A percentile compares a stretch with the other conserved stretches of the same genome.
phyloP scores from a whole-genome alignment of 2,888 invertebrate species.

The Junonia oenone region DNA sequence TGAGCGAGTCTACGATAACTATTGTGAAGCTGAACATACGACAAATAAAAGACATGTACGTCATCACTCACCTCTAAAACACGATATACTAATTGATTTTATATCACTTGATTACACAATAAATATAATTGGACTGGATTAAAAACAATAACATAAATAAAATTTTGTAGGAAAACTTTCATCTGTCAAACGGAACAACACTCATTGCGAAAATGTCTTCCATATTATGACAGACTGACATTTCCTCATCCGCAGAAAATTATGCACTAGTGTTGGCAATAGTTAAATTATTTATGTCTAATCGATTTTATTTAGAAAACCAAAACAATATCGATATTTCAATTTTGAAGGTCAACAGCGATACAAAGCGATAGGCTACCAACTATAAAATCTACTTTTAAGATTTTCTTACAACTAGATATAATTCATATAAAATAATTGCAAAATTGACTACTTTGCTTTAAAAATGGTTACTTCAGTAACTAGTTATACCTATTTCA shows the following conservation, averaged over 20 bases:
- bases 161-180: neutral
- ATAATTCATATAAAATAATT: no score
- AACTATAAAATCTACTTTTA: no score
- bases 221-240: slow-evolving; percentile 9
- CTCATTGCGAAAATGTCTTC: neutral
- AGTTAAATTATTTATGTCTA: neutral
- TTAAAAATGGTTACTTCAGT: no score
- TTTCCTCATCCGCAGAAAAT: neutral
- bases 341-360: neutral
- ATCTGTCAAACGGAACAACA: neutral
- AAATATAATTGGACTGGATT: neutral
- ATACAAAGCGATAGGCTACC: no score
- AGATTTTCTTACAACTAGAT: no score
- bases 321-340: neutral
- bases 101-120: neutral
- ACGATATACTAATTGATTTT: neutral
- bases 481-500: no score
- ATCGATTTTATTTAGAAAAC: no score
- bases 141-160: neutral
- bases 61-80: slow-evolving; percentile 16
- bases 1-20: slow-evolving; percentile 27
- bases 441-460: no score
- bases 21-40: slow-evolving; percentile 4
- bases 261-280: neutral
- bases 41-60: slow-evolving; percentile 2